Base-by-base conservation (phyloP, 2,113 vertebrate genomes). In the Carassius gibelio region DNA sequence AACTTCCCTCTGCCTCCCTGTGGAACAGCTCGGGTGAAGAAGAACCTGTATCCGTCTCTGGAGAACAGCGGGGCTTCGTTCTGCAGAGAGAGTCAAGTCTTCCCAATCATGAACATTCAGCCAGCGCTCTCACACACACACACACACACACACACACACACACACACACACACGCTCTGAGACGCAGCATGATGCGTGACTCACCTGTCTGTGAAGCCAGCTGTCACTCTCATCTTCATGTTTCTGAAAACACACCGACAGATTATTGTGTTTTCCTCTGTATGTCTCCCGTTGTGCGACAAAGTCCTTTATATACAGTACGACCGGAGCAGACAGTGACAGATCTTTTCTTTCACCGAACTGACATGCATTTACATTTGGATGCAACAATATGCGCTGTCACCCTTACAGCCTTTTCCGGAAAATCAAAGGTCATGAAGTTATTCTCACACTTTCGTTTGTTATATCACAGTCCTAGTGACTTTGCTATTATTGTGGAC, bases 121-220 rank as follows among this genome's bases (percentile, higher is more conserved):
- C 52, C 30, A 80, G 61, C 78, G 36, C 76, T 55, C 30, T 55
- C 64, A 75, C 34, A 52, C 77, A 62, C 45, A 42, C 71, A 45
- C 30, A 30, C 30, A 30, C 30, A 30, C 30, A 30, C 30, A 30
- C 30, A 30, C 30, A 30, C 30, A 30, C 30, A 30, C 30, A 30
- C 30, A 30, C 30, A 2, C 30, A 26, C 26, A 26, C 26, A 26
- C 26, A 26, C 30, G 30, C 30, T 30, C 30, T 75, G 42, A 42
- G 42, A 42, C 68, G 26, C 82, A 81, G 9, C 10, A 23, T 30
- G 21, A 10, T 11, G 7, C 5, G 21, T 76, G 42, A 87, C 85
- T 88, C 94, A 99, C 98, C 97, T 99, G 98, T 93, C 98, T 94
- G 93, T 99, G 97, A 68, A 99, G 91, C 98, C 98, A 99, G 82